Evolutionary conservation across 2,113 vertebrate species (phyloP), one percentile per base, ranked within the genome.

Genomic region (Leptodactylus fuscus): DNA sequence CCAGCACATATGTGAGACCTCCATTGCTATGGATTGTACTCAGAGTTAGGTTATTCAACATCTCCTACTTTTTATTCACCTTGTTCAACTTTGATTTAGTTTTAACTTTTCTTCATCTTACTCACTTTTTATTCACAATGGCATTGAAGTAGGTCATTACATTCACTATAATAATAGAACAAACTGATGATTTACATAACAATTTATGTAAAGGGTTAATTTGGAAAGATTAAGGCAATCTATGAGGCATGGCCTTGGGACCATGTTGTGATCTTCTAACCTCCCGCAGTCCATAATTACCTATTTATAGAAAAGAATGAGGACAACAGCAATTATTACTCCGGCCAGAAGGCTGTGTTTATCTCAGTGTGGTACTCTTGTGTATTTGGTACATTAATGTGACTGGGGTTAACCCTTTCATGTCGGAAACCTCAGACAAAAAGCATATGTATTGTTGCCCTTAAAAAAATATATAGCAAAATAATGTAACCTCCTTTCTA

Each of bases 301-400:
- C 46, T 48, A 75, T 75, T 27, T 81, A 62, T 46, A 81, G 78
- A 81, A 44, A 65, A 58, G 49, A 79, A 81, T 49, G 13, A 7
- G 71, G 71, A 48, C 73, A 75, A 75, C 73, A 75, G 73, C 78
- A 81, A 20, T 81, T 41, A 81, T 46, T 65, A 65, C 36, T 27
- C 0, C 5, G 41, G 24, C 13, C 36, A 41, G 24, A 60, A 44
- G 55, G 38, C 36, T 27, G 55, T 62, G 38, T 44, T 81, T 81
- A 65, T 60, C 78, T 46, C 73, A 18, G 44, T 20, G 73, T 75
- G 73, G 15, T 48, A 16, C 73, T 75, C 5, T 75, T 75, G 41
- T 48, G 73, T 49, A 24, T 75, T 75, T 29, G 41, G 8, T 48
- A 27, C 44, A 49, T 15, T 29, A 27, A 15, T 49, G 44, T 48